Evolutionary conservation across 2,888 invertebrate genomes (phyloP), one percentile per base, ranked within the genome.

Genomic region (Philereme vetulata): DNA sequence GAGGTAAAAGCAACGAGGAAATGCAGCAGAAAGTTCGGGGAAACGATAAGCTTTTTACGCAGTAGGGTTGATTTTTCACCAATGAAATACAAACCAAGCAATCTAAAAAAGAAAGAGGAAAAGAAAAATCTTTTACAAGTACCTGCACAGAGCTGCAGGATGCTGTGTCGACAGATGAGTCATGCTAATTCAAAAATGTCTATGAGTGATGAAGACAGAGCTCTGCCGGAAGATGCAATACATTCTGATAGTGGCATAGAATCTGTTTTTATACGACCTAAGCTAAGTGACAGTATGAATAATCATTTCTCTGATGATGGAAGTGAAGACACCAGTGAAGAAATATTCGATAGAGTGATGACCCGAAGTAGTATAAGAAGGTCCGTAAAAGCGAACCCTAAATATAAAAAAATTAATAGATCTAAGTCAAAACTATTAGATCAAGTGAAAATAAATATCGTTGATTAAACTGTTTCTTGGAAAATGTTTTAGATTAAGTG

Each of bases 301-400:
- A 92, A 92, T 65, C 90, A 92, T 62, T 92, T 90, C 66, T 91
- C 92, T 58, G 92, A 92, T 72, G 92, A 92, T 49, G 92, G 88
- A 32, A 92, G 92, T 56, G 92, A 91, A 63, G 92, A 91, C 38
- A 90, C 91, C 70, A 90, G 92, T 82, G 92, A 92, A 80, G 92
- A 92, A 78, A 79, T 87, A 49, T 92, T 92, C 58, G 88, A 92
- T 43, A 80, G 91, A 71, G 91, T 92, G 0, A 92, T 92, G 92
- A 84, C 85, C 0, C 85, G 92, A 72, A 91, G 84, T 64, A 92
- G 92, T 64, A 78, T 90, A 10, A 79, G 92, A 72, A 76, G 88
- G 71, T 92, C 92, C 1, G 88, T 91, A 2, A 92, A 92, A 80
- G 89, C 88, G 0, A 92, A 92, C 67, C 92, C 92, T n/a, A 92